A percentile compares a stretch with the other conserved stretches of the same genome.
These are phyloP conservation scores for Tragulus kanchil DNA, from an alignment of 2,113 vertebrate genomes.

Conservation along the genomic window DNA sequence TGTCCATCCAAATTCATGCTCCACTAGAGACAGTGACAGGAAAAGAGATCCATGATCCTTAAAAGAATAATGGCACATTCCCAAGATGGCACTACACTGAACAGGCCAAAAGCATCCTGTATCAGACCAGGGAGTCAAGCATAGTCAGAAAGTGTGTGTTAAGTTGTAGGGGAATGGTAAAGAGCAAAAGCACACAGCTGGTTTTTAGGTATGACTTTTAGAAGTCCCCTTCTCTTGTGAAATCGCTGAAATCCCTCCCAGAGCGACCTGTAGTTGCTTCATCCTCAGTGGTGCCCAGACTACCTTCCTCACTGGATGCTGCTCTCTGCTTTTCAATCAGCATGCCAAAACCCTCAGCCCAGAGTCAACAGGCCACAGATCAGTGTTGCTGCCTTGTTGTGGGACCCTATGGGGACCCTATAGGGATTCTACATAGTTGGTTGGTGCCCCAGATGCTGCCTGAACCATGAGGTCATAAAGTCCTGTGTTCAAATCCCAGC, in stretches of 20 bases:
- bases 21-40: neutral
- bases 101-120: neutral
- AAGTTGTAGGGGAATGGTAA: neutral
- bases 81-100: neutral
- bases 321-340: neutral
- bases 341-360: neutral
- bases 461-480: neutral
- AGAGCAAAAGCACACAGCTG: neutral
- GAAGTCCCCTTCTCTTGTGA: neutral
- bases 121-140: neutral
- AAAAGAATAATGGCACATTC: neutral
- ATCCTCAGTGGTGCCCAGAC: neutral
- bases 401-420: neutral
- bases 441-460: neutral
- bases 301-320: neutral
- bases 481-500: neutral
- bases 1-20: neutral
- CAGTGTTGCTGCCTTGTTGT: rapidly evolving
- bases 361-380: neutral
- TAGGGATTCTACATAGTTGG: neutral
- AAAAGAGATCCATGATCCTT: slow-evolving; percentile 5
- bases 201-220: neutral
- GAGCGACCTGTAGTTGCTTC: neutral
- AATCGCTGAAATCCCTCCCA: neutral
- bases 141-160: neutral